Conservation (phyloP, 2,797 vertebrate species). For the Trachurus trachurus region DNA sequence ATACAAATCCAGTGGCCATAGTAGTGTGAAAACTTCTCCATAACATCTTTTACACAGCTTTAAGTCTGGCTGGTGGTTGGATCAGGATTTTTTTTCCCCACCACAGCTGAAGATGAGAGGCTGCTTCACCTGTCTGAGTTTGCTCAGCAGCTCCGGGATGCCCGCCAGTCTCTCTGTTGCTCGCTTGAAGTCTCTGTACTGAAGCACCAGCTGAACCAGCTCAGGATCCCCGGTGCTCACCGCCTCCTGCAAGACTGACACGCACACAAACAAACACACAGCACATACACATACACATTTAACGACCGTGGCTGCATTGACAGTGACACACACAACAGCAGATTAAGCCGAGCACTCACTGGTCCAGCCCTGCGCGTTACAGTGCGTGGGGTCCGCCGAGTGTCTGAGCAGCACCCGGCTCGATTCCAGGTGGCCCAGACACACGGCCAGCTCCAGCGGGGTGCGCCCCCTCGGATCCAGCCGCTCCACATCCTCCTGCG, state of each 20-base stretch:
- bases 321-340: background rate
- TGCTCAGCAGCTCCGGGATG: constrained; percentile 95
- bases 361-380: constrained; percentile 92
- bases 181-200: constrained; percentile 95
- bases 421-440: constrained; percentile 94
- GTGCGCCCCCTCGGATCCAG: constrained; percentile 92
- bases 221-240: constrained; percentile 97
- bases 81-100: background rate
- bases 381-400: constrained; percentile 90
- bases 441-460: constrained; percentile 93
- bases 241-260: constrained; percentile 94
- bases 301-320: constrained; percentile 4
- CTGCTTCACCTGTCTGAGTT: constrained; percentile 90
- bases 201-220: constrained; percentile 95
- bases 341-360: constrained; percentile 76
- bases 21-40: background rate
- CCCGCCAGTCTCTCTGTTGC: constrained; percentile 93
- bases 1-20: background rate
- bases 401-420: constrained; percentile 91
- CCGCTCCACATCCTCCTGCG: constrained; percentile 90
- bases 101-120: too few species aligned
- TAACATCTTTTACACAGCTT: constrained; percentile 2
- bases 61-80: background rate
- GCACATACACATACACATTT: constrained; percentile 42
- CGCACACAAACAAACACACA: background rate